phyloP scores from a whole-genome alignment of 2,113 vertebrate species.

The Dendropsophus ebraccatus region DNA sequence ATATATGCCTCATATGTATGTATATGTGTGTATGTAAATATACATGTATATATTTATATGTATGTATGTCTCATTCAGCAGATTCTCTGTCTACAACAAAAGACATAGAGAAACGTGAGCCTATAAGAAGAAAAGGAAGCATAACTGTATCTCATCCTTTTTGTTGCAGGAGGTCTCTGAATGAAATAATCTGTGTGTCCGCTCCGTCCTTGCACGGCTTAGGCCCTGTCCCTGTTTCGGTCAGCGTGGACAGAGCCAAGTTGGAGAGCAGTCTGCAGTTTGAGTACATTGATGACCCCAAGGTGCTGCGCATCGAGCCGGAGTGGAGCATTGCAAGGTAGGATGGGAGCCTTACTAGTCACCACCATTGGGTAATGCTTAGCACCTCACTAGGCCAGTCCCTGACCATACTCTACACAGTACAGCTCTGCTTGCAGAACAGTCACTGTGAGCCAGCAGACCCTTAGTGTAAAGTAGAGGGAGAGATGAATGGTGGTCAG shows the following conservation, averaged over 20 bases:
- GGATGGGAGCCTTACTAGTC: background rate
- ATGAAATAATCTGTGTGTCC: conserved; percentile 90
- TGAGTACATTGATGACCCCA: conserved; percentile 95
- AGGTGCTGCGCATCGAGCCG: conserved; percentile 89
- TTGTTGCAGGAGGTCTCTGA: conserved; percentile 81
- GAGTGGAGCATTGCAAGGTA: conserved; percentile 99
- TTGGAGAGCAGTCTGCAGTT: conserved; percentile 85
- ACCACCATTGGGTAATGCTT: background rate
- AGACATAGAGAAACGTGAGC: background rate
- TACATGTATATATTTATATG: too few relatives aligned
- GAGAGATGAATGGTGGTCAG: background rate
- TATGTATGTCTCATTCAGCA: background rate
- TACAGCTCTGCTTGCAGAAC: background rate
- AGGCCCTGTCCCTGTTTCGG: conserved; percentile 84
- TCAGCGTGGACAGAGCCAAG: conserved; percentile 88
- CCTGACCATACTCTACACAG: background rate
- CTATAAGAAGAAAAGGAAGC: background rate
- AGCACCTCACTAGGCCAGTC: background rate
- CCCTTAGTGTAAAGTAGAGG: background rate
- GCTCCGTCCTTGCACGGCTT: conserved; percentile 86
- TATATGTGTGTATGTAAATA: too few relatives aligned
- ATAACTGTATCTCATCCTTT: background rate
- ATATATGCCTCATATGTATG: too few relatives aligned
- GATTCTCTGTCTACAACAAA: background rate
- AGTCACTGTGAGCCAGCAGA: background rate